Conservation (phyloP, 1,140 invertebrate species). For the Adelges cooleyi region DNA sequence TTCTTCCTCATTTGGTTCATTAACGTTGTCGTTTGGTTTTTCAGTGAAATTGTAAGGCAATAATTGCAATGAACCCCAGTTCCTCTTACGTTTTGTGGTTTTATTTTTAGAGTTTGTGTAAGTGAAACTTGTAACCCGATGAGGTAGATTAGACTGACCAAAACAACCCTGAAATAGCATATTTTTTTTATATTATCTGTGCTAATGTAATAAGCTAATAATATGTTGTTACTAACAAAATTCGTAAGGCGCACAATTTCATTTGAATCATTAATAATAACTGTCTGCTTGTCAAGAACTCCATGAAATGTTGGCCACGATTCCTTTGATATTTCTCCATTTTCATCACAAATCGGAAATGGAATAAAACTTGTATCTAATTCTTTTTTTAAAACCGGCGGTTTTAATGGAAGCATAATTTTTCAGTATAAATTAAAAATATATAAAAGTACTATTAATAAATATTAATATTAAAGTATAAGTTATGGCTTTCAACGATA, state of each 20-base stretch:
- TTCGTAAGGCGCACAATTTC: not conserved
- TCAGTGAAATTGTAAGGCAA: not conserved
- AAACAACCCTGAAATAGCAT: constrained; percentile 4
- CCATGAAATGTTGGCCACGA: not conserved
- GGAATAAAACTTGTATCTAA: not conserved
- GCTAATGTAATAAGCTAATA: not conserved
- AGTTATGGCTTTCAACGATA: too few species aligned
- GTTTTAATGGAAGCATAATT: constrained; percentile 1
- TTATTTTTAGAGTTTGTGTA: constrained; percentile 1
- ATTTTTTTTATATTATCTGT: too few species aligned
- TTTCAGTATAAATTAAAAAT: too few species aligned
- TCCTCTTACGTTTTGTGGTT: not conserved
- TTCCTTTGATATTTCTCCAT: not conserved
- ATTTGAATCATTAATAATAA: not conserved
- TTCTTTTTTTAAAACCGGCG: not conserved
- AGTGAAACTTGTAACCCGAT: not conserved
- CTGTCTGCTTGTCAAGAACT: not conserved
- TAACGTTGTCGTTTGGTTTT: not conserved
- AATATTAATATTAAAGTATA: too few species aligned
- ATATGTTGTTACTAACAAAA: not conserved
- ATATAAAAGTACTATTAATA: too few species aligned
- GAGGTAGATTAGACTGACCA: not conserved
- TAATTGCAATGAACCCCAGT: constrained; percentile 9
- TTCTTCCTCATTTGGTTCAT: not conserved
- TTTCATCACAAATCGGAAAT: not conserved